phyloP scores from a whole-genome alignment of 2,797 vertebrate species.

The Okamejei kenojei region DNA sequence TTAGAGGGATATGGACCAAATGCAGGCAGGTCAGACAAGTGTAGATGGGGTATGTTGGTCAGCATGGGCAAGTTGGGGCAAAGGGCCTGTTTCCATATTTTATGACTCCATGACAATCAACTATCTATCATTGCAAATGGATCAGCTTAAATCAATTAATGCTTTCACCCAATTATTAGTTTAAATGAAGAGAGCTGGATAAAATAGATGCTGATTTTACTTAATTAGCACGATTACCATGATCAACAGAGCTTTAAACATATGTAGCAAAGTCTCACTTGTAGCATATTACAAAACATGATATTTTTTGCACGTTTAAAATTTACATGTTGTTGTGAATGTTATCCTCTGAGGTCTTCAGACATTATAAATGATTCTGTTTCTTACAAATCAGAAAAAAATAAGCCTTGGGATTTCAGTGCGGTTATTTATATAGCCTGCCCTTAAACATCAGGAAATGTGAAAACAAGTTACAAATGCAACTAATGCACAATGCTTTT shows the following conservation, averaged over 20 bases:
- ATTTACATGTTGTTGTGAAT: background rate
- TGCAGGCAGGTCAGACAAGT: too few relatives aligned
- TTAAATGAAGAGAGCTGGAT: background rate
- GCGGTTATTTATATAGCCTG: background rate
- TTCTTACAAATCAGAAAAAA: conserved; percentile 7
- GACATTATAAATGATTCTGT: background rate
- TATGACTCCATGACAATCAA: too few relatives aligned
- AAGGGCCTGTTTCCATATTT: too few relatives aligned
- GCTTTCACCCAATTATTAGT: background rate
- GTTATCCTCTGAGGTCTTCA: background rate
- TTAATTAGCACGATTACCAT: background rate
- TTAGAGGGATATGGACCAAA: too few relatives aligned
- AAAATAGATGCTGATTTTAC: background rate
- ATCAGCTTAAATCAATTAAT: background rate
- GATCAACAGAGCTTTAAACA: background rate
- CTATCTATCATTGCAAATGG: background rate
- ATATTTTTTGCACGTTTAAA: background rate
- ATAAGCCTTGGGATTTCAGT: background rate
- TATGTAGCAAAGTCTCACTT: background rate
- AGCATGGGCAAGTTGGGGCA: too few relatives aligned
- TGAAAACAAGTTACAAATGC: background rate
- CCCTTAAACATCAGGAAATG: background rate
- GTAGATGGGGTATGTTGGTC: too few relatives aligned
- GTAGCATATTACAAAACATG: background rate
- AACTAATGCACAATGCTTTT: background rate